These are phyloP conservation scores for Colletes latitarsis DNA, from an alignment of 1,140 invertebrate genomes.

Conservation along the genomic window DNA sequence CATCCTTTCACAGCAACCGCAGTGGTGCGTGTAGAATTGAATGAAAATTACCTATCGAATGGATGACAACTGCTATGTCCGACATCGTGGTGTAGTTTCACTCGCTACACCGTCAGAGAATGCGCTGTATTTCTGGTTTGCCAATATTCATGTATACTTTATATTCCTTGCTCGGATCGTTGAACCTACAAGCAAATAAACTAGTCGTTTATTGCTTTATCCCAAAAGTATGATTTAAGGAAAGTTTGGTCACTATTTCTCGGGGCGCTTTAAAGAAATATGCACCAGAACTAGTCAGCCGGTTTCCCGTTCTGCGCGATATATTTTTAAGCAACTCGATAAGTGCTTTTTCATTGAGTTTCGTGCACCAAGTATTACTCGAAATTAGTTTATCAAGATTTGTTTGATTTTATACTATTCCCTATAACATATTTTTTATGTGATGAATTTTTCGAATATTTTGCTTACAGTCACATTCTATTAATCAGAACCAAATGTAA, in stretches of 20 bases:
- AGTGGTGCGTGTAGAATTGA: conserved; percentile 46
- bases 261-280: neutral
- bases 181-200: conserved; percentile 36
- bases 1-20: neutral
- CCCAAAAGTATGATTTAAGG: neutral
- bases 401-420: no score
- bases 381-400: no score
- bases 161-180: conserved; percentile 38
- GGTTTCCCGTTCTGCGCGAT: no score
- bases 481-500: no score
- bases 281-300: neutral
- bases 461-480: no score
- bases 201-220: neutral
- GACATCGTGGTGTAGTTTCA: conserved; percentile 55
- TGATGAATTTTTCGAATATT: no score
- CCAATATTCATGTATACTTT: conserved; percentile 42
- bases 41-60: conserved; percentile 72
- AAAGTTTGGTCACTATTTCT: no score
- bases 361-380: no score
- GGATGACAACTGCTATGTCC: conserved; percentile 64
- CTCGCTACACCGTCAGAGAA: conserved; percentile 28
- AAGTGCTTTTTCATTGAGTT: no score
- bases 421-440: no score
- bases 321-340: no score
- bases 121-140: conserved; percentile 48